Conservation (phyloP, 2,113 vertebrate genomes). For the Ascaphus truei region DNA sequence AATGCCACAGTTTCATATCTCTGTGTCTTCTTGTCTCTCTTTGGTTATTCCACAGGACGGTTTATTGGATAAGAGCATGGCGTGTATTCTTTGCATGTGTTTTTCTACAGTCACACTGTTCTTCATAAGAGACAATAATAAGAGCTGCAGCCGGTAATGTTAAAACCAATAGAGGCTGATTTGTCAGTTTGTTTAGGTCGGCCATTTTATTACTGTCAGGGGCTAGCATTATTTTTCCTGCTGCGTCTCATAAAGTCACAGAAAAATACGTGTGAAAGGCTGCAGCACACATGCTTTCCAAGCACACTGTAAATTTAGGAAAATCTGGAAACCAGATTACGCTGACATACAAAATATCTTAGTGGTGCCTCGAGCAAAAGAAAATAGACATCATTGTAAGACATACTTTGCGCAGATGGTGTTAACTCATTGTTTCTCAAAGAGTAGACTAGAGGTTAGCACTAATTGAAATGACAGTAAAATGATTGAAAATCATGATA, state of each 20-base stretch:
- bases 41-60: not conserved
- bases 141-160: constrained; percentile 3
- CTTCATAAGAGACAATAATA: not conserved
- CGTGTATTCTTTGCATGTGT: not conserved
- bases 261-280: not conserved
- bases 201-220: constrained; percentile 21
- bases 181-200: constrained; percentile 23
- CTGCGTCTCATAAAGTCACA: constrained; percentile 14
- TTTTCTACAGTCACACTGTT: constrained; percentile 1
- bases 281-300: not conserved
- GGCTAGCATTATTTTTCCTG: constrained; percentile 2
- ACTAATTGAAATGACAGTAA: not conserved
- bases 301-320: not conserved
- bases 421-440: not conserved
- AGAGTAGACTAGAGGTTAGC: too few species aligned
- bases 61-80: not conserved
- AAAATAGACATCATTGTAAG: not conserved
- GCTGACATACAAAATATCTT: not conserved
- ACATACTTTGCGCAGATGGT: not conserved
- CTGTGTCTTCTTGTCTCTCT: not conserved
- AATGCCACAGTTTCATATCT: not conserved
- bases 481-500: not conserved
- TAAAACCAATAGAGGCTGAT: constrained; percentile 3
- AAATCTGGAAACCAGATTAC: not conserved
- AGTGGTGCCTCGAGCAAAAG: not conserved